A percentile compares a stretch with the other conserved stretches of the same genome.
These are phyloP conservation scores for Microcebus jonahi DNA, from an alignment of 2,113 vertebrate genomes.

Conservation along the genomic window DNA sequence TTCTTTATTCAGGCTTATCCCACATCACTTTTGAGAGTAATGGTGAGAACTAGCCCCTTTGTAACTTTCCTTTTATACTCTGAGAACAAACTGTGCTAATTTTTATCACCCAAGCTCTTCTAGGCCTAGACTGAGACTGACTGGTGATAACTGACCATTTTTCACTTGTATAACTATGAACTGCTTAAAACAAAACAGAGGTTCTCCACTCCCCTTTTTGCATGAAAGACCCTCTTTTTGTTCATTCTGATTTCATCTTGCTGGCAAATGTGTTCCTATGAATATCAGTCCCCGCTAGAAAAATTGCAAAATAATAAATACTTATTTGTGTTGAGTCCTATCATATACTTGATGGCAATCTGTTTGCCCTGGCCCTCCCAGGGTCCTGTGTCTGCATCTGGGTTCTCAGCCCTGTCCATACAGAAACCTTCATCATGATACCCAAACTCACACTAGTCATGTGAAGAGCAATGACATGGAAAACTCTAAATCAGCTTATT, in stretches of 20 bases:
- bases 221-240: background rate
- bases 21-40: background rate
- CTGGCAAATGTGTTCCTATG: background rate
- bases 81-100: slow-evolving; percentile 15
- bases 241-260: slow-evolving; percentile 28
- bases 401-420: background rate
- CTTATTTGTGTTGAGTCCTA: slow-evolving; percentile 1
- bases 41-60: background rate
- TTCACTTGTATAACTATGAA: background rate
- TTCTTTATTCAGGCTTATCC: background rate
- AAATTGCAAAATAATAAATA: slow-evolving; percentile 8
- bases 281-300: background rate
- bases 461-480: background rate
- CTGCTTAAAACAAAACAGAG: slow-evolving; percentile 12
- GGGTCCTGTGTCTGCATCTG: background rate
- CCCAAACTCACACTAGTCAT: background rate
- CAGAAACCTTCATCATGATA: background rate
- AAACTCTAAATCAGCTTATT: slow-evolving; percentile 16
- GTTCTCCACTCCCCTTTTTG: background rate
- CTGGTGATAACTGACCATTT: slow-evolving; percentile 1
- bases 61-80: slow-evolving; percentile 1
- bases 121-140: background rate
- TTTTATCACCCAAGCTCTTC: slow-evolving; percentile 16
- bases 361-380: background rate
- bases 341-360: background rate